Base-by-base conservation (phyloP, 2,888 invertebrate genomes). In the Blera fallax region DNA sequence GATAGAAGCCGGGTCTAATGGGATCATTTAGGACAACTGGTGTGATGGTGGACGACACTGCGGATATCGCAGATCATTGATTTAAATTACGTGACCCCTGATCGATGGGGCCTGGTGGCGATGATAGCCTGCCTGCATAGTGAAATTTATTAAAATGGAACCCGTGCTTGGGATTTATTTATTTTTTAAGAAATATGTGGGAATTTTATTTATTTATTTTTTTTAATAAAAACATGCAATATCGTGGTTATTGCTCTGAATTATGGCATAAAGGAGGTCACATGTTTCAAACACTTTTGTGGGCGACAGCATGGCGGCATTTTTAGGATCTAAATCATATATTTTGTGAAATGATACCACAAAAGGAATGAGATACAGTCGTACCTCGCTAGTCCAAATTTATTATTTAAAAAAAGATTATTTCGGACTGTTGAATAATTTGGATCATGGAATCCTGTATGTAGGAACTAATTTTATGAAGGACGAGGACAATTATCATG, bases 51-150 rank as follows among this genome's bases (percentile, higher is more conserved):
- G 43, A 27, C 27, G 74, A 54, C 43, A 64, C 43, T 64, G 74
- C 62, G 62, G 73, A 64, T 73, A 48, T 58, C 72, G 60, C 60
- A 72, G 72, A 67, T 67, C 78, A 78, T 78, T 78, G 78, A 78
- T 78, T 78, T 78, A 78, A 78, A 78, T 70, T 78, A 54, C 78
- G 52, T 78, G 78, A 69, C 54, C 62, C 69, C 34, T 78, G 69
- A 78, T 69, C 67, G 76, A 58, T 74, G 40, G 7, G 16, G 11
- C 21, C n/a, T 8, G 10, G 16, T 14, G n/a, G 16, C 11, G 11
- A 16, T 21, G 50, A n/a, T 2, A 11, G 56, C 34, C 3, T 1
- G 56, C 34, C 3, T 1, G 10, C n/a, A 48, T 8, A 43, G 45
- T 27, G 16, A 27, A 37, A 45, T 43, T 45, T 43, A 67, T 50